Conservation (phyloP, 2,113 vertebrate genomes). For the Ammodramus savannarum region DNA sequence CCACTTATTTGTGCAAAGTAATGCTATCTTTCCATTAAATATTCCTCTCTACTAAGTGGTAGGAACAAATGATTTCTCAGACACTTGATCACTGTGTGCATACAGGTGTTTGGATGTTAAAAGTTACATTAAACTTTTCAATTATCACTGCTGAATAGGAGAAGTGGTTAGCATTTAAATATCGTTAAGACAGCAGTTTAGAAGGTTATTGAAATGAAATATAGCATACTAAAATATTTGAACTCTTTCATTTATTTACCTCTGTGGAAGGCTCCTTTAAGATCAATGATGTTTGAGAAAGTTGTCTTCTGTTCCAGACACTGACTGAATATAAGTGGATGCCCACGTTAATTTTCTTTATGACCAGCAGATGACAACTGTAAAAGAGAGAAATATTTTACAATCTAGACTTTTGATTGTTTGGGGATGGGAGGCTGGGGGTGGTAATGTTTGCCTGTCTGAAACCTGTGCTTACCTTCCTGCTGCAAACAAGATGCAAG, state of each 20-base stretch:
- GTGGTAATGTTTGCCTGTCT: not conserved
- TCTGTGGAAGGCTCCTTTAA: not conserved
- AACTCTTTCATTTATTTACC: not conserved
- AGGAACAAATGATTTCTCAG: not conserved
- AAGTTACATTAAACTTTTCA: not conserved
- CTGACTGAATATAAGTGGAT: not conserved
- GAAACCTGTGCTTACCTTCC: not conserved
- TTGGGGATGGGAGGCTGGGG: accelerated
- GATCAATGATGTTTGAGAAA: not conserved
- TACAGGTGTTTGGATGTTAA: not conserved
- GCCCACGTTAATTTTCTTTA: not conserved
- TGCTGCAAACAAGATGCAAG: not conserved
- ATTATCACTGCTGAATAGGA: not conserved
- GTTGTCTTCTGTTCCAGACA: not conserved
- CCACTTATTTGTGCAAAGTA: not conserved
- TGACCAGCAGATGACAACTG: not conserved
- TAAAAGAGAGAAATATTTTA: not conserved
- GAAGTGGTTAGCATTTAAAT: not conserved
- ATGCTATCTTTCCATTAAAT: not conserved
- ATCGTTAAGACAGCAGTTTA: not conserved
- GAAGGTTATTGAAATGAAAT: not conserved
- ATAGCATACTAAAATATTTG: not conserved
- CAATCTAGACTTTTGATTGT: not conserved
- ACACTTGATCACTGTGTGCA: too few species aligned
- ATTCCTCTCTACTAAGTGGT: not conserved